phyloP scores from a whole-genome alignment of 1,140 invertebrate genomes.

The Micrasema minimum region DNA sequence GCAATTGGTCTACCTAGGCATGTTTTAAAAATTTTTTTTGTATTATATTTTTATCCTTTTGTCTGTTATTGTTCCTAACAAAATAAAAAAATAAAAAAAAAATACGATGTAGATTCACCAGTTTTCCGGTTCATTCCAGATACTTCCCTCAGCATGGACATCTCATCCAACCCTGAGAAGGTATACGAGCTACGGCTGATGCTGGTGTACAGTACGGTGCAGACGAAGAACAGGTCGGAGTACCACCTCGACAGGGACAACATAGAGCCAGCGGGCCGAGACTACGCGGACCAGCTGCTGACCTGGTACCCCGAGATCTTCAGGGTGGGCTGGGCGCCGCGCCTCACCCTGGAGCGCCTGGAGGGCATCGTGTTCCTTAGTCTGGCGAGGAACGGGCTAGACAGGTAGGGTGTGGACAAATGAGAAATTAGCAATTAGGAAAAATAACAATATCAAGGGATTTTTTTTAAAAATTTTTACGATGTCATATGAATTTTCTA shows the following conservation, averaged over 20 bases:
- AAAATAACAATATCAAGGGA: too few relatives aligned
- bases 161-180: constrained; percentile 50
- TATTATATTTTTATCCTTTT: too few relatives aligned
- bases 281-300: background rate
- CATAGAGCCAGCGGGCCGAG: background rate
- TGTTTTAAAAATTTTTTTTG: too few relatives aligned
- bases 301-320: constrained; percentile 9
- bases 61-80: too few relatives aligned
- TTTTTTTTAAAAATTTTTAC: too few relatives aligned
- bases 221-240: background rate
- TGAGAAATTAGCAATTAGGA: too few relatives aligned
- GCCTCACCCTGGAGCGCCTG: constrained; percentile 11
- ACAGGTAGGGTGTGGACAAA: constrained; percentile 43
- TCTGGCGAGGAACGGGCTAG: constrained; percentile 57
- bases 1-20: too few relatives aligned
- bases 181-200: constrained; percentile 50
- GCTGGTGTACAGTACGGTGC: constrained; percentile 16
- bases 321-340: background rate
- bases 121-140: too few relatives aligned
- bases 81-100: too few relatives aligned
- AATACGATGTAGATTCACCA: too few relatives aligned
- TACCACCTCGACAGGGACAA: background rate
- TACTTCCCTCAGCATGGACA: constrained; percentile 49
- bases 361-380: constrained; percentile 56
- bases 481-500: too few relatives aligned